Evolutionary conservation across 2,888 invertebrate species (phyloP).

Genomic region (Leptopilina drosophilae): DNA sequence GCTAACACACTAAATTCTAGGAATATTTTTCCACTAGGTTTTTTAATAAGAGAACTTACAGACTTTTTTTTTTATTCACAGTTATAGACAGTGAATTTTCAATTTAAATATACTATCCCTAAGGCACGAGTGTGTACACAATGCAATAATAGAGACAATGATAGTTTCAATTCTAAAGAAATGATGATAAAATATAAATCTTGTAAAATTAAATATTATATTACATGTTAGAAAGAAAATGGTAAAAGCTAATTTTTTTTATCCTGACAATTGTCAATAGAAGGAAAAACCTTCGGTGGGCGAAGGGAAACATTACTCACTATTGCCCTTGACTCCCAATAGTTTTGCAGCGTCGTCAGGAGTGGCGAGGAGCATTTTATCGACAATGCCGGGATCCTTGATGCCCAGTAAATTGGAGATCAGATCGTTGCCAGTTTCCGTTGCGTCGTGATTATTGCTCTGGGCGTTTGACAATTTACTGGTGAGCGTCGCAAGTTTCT

Average conservation of each 20-base stretch:
- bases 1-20: constrained; percentile 22
- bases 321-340: constrained; percentile 86
- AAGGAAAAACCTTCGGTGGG: too few species aligned
- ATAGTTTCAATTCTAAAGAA: background rate
- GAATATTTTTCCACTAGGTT: background rate
- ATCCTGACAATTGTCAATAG: background rate
- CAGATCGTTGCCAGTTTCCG: constrained; percentile 81
- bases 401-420: constrained; percentile 94
- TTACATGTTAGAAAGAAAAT: background rate
- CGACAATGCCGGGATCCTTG: constrained; percentile 90
- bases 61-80: constrained; percentile 32
- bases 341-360: constrained; percentile 92
- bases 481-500: constrained; percentile 69
- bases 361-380: constrained; percentile 88
- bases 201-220: background rate
- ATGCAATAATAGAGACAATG: constrained; percentile 20
- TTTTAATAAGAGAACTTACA: constrained; percentile 28
- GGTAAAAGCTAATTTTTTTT: constrained; percentile 12
- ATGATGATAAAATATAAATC: background rate
- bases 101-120: constrained; percentile 11
- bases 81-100: constrained; percentile 28
- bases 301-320: constrained; percentile 62
- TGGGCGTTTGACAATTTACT: constrained; percentile 75
- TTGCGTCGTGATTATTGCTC: constrained; percentile 74
- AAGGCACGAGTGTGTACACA: constrained; percentile 40